phyloP scores from a whole-genome alignment of 2,888 invertebrate genomes.

The Trichogramma evanescens region DNA sequence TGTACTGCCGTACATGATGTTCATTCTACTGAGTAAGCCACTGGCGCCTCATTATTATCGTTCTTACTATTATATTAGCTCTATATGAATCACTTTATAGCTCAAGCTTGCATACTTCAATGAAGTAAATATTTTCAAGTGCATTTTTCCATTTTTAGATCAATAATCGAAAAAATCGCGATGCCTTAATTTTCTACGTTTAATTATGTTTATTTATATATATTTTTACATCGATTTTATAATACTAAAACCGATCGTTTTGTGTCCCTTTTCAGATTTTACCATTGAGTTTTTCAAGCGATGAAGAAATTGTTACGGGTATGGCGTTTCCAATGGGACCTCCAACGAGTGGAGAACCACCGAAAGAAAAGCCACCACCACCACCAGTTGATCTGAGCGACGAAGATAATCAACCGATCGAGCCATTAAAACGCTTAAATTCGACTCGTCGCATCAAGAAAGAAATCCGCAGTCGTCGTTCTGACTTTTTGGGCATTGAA shows the following conservation, averaged over 20 bases:
- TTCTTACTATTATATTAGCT: too few species aligned
- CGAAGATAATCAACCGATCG: slow-evolving; percentile 44
- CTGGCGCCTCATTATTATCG: too few species aligned
- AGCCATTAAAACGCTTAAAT: slow-evolving; percentile 66
- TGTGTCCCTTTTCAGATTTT: slow-evolving; percentile 33
- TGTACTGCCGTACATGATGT: too few species aligned
- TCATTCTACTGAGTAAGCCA: too few species aligned
- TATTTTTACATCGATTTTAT: neutral
- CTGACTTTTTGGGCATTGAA: slow-evolving; percentile 80
- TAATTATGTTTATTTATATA: neutral
- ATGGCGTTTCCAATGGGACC: slow-evolving; percentile 53
- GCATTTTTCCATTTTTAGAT: too few species aligned
- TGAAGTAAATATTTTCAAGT: too few species aligned
- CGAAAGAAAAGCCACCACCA: slow-evolving; percentile 81
- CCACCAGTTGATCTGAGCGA: slow-evolving; percentile 58
- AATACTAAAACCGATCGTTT: neutral
- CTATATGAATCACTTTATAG: too few species aligned
- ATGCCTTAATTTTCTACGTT: neutral
- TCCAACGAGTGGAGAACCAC: slow-evolving; percentile 63
- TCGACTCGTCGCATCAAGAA: slow-evolving; percentile 81
- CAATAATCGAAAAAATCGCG: too few species aligned
- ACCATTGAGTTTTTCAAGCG: slow-evolving; percentile 39
- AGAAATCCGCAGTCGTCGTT: slow-evolving; percentile 74
- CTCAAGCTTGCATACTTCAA: too few species aligned
- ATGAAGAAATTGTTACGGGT: slow-evolving; percentile 41